Evolutionary conservation across 2,797 vertebrate genomes (phyloP), one percentile per base, ranked within the genome.

Genomic region (Pseudomugil tenellus): DNA sequence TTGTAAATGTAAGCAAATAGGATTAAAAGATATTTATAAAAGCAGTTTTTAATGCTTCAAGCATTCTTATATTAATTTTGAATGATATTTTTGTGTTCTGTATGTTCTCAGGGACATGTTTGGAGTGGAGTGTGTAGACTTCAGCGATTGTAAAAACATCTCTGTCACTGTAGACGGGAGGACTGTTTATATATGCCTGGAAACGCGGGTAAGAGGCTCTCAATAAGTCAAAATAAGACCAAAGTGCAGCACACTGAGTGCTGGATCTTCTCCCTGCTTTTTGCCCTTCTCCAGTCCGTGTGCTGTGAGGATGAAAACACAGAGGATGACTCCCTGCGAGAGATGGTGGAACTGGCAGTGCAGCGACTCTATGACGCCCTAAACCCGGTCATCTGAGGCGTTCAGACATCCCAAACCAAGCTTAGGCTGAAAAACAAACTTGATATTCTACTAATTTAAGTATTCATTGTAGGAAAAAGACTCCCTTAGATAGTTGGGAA

Each of bases 271-370:
- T 4, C 1, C 11, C 39, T 12, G 10, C 19, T 57, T 14, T 23
- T 75, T 6, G 52, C 0, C 54, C 16, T 19, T 4, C 16, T 53
- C 3, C 71, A 97, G 96, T 86, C 91, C 0, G 96, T 95, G 48
- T 94, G 95, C 58, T 95, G 92, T 12, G 96, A 96, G 77, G 95
- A 96, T 9, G 96, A 96, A 8, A 87, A 90, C 0, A 92, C 95
- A 1, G 96, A 97, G 1, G 96, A 98, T 0, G 96, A 97, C 70
- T 95, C 95, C 1, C 94, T 98, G 65, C 95, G 95, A 29, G 96
- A 97, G 84, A 95, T 96, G 96, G 95, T 97, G 75, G 96, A 97
- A 25, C 84, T 96, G 85, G 95, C 96, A 0, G 96, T 96, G 4
- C 96, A 96, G 84, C 91, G 96, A 63, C 95, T 98, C 28, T 96